Evolutionary conservation across 2,888 invertebrate species (phyloP).

Genomic region (Anarsia innoxiella): DNA sequence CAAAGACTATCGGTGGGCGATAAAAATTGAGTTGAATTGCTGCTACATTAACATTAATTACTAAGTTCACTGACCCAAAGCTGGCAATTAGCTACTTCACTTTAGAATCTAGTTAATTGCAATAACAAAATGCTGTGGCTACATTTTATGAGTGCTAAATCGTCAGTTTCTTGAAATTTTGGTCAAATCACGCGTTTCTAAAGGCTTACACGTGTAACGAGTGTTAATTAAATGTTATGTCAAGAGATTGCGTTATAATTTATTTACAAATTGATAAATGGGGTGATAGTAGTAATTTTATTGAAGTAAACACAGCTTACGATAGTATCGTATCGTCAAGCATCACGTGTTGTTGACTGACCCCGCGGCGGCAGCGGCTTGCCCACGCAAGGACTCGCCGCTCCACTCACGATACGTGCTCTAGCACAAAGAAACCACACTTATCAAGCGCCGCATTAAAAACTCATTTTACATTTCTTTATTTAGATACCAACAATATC

Average conservation of each 20-base stretch:
- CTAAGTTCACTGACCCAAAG: conserved; percentile 41
- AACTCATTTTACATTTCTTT: too few relatives aligned
- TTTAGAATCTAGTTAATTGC: conserved; percentile 31
- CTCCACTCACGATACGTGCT: too few relatives aligned
- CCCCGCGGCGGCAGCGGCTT: not conserved
- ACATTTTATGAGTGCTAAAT: not conserved
- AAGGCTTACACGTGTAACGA: conserved; percentile 6
- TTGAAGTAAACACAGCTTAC: not conserved
- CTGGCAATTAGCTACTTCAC: conserved; percentile 33
- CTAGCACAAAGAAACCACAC: too few relatives aligned
- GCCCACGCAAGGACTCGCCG: conserved; percentile 2
- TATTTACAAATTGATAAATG: conserved; percentile 1
- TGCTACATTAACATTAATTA: conserved; percentile 46
- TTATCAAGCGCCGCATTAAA: too few relatives aligned
- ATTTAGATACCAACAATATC: too few relatives aligned
- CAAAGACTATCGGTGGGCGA: conserved; percentile 29
- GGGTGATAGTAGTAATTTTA: conserved; percentile 3
- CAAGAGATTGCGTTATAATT: not conserved
- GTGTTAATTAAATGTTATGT: not conserved
- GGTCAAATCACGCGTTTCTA: not conserved
- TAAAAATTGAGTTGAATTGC: conserved; percentile 32
- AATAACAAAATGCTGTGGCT: conserved; percentile 4
- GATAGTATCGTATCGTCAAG: not conserved
- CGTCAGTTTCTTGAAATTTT: conserved; percentile 2
- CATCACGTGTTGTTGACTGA: conserved; percentile 1